Base-by-base conservation (phyloP, 1,140 invertebrate genomes). In the Cryptotermes secundus region DNA sequence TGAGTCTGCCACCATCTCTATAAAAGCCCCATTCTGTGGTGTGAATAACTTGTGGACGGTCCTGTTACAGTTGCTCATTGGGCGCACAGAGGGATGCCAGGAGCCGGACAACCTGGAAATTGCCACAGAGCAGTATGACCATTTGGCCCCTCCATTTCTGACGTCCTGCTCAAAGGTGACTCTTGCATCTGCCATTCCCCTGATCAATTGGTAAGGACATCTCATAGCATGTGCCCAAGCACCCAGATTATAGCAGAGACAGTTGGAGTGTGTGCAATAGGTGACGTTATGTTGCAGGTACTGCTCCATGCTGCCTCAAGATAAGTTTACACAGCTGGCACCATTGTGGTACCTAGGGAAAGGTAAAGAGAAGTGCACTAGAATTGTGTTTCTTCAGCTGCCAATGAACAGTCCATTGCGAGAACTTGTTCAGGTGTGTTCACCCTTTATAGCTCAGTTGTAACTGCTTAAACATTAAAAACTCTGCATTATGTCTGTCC, bases 261-360 rank as follows among this genome's bases (percentile, higher is more conserved):
- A 38, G n/a, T n/a, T 38, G 38, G 12, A 38, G 38, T 38, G 38
- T 6, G 4, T 49, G 35, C 19, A 26, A 83, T 16, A 10, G 31
- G 1, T 83, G 84, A 80, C 82, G 82, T 83, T 42, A n/a, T 84
- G 81, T 83, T 86, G 34, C 85, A 93, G 94, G 85, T 95, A 96
- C 89, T 99, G 97, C 91, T 89, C 90, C 1, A 92, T 90, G 80
- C 89, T 99, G 34, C 94, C 95, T 0, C 93, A 93, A 86, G 98
- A 98, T 90, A 94, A 95, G 34, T 99, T 97, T 89, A 96, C 96
- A 0, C 87, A 89, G 22, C 91, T 97, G 45, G 91, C 92, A 4
- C 96, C 97, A 1, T 91, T 93, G 85, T 96, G 94, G 92, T 90
- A 85, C 10, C 87, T 91, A 80, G 87, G 82, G 26, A 22, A 83